phyloP scores from a whole-genome alignment of 1,140 invertebrate genomes.

The Euura lappo region DNA sequence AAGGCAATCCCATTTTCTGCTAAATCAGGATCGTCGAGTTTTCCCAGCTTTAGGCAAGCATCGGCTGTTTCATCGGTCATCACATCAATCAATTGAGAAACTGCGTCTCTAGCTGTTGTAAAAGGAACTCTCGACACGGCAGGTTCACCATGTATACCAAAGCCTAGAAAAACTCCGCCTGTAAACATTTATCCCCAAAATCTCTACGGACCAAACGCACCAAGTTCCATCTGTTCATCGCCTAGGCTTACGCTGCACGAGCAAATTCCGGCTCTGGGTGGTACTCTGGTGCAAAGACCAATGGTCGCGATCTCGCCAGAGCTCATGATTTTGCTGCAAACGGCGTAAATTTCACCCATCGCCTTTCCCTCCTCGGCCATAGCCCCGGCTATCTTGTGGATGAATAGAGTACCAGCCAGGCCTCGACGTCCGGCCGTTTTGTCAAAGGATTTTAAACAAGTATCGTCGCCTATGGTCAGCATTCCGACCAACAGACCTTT shows the following conservation, averaged over 20 bases:
- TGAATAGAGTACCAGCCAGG: conserved; percentile 66
- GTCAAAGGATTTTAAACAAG: conserved; percentile 52
- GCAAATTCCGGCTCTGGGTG: conserved; percentile 12
- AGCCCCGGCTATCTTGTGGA: conserved; percentile 73
- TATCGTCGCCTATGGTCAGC: conserved; percentile 53
- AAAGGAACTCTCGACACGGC: conserved; percentile 57
- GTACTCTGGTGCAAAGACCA: conserved; percentile 29
- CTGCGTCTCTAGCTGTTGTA: conserved; percentile 25
- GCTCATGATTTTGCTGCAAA: conserved; percentile 42
- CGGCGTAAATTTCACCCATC: conserved; percentile 57
- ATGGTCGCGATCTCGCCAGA: conserved; percentile 35
- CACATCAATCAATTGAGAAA: conserved; percentile 20
- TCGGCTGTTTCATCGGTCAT: not conserved
- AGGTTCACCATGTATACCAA: conserved; percentile 71
- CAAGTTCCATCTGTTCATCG: conserved; percentile 66
- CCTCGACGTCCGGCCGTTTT: conserved; percentile 61
- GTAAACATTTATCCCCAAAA: not conserved
- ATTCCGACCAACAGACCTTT: conserved; percentile 55
- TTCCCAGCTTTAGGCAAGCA: not conserved
- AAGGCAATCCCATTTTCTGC: conserved; percentile 26
- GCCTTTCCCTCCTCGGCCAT: conserved; percentile 65
- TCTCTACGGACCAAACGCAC: conserved; percentile 43
- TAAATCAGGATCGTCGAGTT: not conserved
- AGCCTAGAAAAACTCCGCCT: conserved; percentile 51
- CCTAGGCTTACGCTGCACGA: conserved; percentile 30